Evolutionary conservation across 2,888 invertebrate genomes (phyloP), one percentile per base, ranked within the genome.

Genomic region (Camptogramma bilineatum): DNA sequence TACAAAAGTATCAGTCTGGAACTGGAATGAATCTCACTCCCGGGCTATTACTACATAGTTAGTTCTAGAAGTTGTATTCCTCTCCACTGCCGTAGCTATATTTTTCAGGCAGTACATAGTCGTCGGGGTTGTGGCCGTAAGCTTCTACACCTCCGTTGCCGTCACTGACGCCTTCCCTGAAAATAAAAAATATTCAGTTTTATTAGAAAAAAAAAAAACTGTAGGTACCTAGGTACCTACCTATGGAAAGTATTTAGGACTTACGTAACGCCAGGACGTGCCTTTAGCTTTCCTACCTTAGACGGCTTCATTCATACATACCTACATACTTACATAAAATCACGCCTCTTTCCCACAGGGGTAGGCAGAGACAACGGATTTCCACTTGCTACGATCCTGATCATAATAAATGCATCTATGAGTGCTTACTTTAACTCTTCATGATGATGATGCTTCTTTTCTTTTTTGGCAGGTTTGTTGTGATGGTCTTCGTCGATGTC

Each of bases 101-200:
- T 67, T 86, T 90, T 64, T 90, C 85, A 3, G 93, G 93, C 21
- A 93, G 80, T 2, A 80, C 70, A 68, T 93, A 93, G 68, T 93
- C 92, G 5, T 81, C 84, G 16, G 86, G 84, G 66, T 93, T 88
- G 68, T 93, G 91, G 0, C 93, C 93, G 42, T 83, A 72, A 0
- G 90, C 85, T 69, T 93, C 93, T 2, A 86, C 82, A 13, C 93
- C 91, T 4, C 91, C 93, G 42, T 93, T 91, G 54, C 90, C 91
- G 53, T 90, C 89, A 31, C 76, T 77, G 47, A 84, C 81, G 10
- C 85, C 88, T 68, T 87, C 87, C 72, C 92, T 92, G 78, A 13
- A 39, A 39, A 39, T 39, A 39, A 13, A 34, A 13, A 9, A 39
- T 13, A 39, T 4, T 13, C 31, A 34, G 1, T n/a, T n/a, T n/a